phyloP scores from a whole-genome alignment of 2,888 invertebrate genomes.

The Tridacna gigas region DNA sequence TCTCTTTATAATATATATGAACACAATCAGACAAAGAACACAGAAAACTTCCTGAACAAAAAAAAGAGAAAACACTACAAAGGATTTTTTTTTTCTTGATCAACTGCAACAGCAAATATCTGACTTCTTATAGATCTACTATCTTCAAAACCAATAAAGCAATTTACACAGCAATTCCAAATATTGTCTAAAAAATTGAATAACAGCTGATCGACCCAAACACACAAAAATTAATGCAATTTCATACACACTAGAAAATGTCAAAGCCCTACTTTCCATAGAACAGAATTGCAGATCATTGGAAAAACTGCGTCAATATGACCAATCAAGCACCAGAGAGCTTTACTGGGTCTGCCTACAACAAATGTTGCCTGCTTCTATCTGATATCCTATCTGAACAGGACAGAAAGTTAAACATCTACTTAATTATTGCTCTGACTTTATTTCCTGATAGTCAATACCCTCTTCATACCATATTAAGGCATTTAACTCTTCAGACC shows the following conservation, averaged over 20 bases:
- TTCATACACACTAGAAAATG: background rate
- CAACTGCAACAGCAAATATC: background rate
- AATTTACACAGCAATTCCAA: background rate
- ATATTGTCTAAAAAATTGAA: constrained; percentile 8
- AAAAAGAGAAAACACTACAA: background rate
- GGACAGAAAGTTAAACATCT: background rate
- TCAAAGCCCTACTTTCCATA: constrained; percentile 11
- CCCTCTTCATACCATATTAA: constrained; percentile 10
- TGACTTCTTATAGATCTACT: background rate
- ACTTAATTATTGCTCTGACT: constrained; percentile 1
- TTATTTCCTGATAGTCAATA: constrained; percentile 13
- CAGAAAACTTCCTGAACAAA: background rate
- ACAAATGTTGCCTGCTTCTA: too few species aligned
- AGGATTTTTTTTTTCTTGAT: background rate
- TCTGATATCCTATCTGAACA: too few species aligned
- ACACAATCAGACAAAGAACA: background rate
- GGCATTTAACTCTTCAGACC: constrained; percentile 9
- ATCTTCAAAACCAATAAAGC: background rate
- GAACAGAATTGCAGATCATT: constrained; percentile 11
- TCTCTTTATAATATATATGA: too few species aligned
- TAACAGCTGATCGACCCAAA: constrained; percentile 26
- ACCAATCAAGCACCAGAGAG: constrained; percentile 8
- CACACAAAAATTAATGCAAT: background rate
- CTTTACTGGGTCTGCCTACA: too few species aligned
- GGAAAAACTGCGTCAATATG: constrained; percentile 12